These are phyloP conservation scores for Myotis lucifugus DNA, from an alignment of 2,113 vertebrate species.

Conservation along the genomic window DNA sequence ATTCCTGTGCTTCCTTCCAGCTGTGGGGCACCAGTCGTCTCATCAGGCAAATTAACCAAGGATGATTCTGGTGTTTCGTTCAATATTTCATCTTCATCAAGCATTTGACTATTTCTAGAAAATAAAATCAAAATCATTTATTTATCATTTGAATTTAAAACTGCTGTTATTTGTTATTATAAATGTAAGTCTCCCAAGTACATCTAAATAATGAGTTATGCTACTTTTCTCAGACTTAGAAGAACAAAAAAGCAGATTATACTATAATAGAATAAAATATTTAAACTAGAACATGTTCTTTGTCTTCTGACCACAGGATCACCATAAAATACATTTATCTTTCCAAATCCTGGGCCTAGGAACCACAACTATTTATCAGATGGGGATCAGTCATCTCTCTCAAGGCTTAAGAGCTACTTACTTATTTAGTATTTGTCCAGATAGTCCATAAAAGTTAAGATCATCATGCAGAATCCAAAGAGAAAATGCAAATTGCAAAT, in stretches of 20 bases:
- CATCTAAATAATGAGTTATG: not conserved
- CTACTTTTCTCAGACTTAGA: constrained; percentile 23
- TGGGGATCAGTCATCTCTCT: not conserved
- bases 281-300: not conserved
- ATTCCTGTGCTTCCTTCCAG: not conserved
- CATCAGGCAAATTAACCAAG: not conserved
- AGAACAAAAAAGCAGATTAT: not conserved
- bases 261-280: not conserved
- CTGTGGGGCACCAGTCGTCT: not conserved
- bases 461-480: not conserved
- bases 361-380: not conserved
- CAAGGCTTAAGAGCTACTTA: not conserved
- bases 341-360: not conserved
- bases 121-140: constrained; percentile 45
- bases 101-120: constrained; percentile 61
- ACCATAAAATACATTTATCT: constrained; percentile 9
- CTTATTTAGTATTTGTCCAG: constrained; percentile 7
- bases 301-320: not conserved
- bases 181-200: not conserved
- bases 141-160: constrained; percentile 26
- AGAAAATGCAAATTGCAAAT: not conserved
- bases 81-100: constrained; percentile 64
- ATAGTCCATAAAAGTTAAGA: not conserved
- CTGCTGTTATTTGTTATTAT: not conserved
- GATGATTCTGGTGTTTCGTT: constrained; percentile 37